Base-by-base conservation (phyloP, 2,888 invertebrate genomes). In the Scrobipalpa costella region DNA sequence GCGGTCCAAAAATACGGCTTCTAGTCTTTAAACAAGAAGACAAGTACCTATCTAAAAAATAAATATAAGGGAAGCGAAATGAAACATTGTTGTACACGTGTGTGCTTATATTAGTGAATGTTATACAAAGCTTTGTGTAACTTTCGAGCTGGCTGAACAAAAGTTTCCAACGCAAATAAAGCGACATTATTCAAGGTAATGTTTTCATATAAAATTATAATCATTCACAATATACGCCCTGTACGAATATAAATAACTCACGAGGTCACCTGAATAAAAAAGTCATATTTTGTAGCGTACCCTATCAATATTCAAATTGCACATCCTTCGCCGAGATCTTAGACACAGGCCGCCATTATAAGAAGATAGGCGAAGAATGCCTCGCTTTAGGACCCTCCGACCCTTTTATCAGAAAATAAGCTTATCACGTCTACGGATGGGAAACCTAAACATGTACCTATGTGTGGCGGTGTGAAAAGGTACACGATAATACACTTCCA, bases 361-460 rank as follows among this genome's bases (percentile, higher is more conserved):
- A 73, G 81, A 77, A 81, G 85, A 86, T 87, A 84, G 83, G 84
- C 75, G 85, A 88, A 89, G 86, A 88, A 88, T 87, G 80, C 85
- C 81, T 84, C 86, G 85, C 87, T 88, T 86, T 86, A 79, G 82
- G 79, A 78, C 84, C 77, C 77, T 72, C 68, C 83, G 85, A 88
- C 87, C 88, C 88, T 88, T 89, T 88, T 88, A 88, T 88, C 86
- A 83, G 84, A 75, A 83, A 88, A 89, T 88, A 88, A 86, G 88
- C 86, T 87, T 88, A 88, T 88, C 86, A 86, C 86, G 87, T 88
- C 85, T 86, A 86, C 87, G 82, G 80, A 82, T 80, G 79, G 77
- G 83, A 73, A 78, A 72, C 79, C 81, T 85, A 81, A 85, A 85
- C 81, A 76, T 83, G 79, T n/a, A n/a, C n/a, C n/a, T 84, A 80